A percentile compares a stretch with the other conserved stretches of the same genome.
Conservation (phyloP, 2,888 invertebrate genomes). For the Gastrophysa polygoni region DNA sequence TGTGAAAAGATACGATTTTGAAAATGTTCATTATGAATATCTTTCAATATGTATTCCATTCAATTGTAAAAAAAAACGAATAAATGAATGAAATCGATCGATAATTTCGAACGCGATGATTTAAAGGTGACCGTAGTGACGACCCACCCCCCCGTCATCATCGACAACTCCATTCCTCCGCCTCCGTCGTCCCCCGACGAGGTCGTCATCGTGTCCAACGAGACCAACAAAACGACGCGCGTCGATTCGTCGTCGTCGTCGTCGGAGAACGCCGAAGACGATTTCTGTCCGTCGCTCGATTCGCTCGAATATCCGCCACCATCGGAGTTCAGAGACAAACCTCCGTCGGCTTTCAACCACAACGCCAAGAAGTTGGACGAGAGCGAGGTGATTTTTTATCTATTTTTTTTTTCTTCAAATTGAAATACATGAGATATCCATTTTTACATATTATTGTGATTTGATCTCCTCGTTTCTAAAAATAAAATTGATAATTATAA, state of each 20-base stretch:
- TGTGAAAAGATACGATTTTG: too few species aligned
- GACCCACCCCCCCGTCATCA: constrained; percentile 81
- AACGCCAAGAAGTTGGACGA: constrained; percentile 78
- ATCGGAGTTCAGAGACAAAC: constrained; percentile 56
- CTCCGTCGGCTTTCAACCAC: constrained; percentile 25
- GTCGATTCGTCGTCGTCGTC: constrained; percentile 64
- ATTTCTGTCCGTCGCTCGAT: constrained; percentile 75
- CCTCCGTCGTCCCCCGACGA: constrained; percentile 66
- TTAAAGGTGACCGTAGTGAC: constrained; percentile 79
- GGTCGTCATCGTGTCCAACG: constrained; percentile 80
- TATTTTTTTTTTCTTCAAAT: too few species aligned
- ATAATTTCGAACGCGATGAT: background rate
- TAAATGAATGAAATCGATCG: too few species aligned
- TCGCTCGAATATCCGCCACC: constrained; percentile 70
- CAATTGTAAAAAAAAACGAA: too few species aligned
- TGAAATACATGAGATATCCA: too few species aligned
- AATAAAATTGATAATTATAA: too few species aligned
- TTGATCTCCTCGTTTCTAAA: too few species aligned
- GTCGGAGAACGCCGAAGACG: constrained; percentile 61
- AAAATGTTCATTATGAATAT: too few species aligned
- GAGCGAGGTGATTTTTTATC: too few species aligned
- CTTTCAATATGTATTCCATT: too few species aligned
- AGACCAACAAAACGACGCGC: constrained; percentile 73
- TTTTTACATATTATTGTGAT: too few species aligned
- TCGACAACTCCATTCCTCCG: constrained; percentile 64